A percentile compares a stretch with the other conserved stretches of the same genome.
These are phyloP conservation scores for Penaeus japonicus DNA, from an alignment of 1,140 invertebrate species.

Conservation along the genomic window DNA sequence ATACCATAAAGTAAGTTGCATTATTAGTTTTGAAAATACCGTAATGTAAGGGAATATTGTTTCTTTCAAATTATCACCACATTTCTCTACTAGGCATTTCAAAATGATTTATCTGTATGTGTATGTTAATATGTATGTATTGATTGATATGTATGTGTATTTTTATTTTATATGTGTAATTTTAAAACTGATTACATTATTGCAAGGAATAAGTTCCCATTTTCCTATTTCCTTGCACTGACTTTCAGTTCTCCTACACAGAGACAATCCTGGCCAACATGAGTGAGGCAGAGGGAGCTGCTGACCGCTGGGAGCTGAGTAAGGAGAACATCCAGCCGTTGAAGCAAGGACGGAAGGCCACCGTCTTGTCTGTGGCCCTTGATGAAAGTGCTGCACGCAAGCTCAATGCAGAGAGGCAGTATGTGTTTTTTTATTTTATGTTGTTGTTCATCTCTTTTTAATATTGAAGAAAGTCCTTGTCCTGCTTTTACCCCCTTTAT, in stretches of 20 bases:
- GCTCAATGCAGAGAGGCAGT: conserved; percentile 70
- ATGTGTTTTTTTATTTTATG: conserved; percentile 56
- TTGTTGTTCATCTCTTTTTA: not conserved
- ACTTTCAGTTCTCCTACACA: too few species aligned
- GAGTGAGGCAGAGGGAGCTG: conserved; percentile 25
- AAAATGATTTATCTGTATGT: too few species aligned
- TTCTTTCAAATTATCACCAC: not conserved
- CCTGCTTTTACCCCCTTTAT: not conserved
- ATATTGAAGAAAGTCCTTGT: not conserved
- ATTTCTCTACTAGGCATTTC: too few species aligned
- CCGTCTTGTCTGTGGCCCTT: conserved; percentile 62
- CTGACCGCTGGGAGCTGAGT: conserved; percentile 67
- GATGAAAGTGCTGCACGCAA: conserved; percentile 70
- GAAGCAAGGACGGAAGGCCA: conserved; percentile 76
- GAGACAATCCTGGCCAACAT: not conserved
- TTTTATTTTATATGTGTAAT: too few species aligned
- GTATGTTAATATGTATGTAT: too few species aligned
- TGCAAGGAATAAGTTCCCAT: too few species aligned
- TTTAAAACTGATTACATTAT: too few species aligned
- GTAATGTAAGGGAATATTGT: too few species aligned
- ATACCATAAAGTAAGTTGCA: too few species aligned
- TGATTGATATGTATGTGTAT: too few species aligned
- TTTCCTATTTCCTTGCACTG: too few species aligned
- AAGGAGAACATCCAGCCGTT: conserved; percentile 94
- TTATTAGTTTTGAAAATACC: too few species aligned